These are phyloP conservation scores for Cyclargus thomasi DNA, from an alignment of 1,140 invertebrate genomes.

Conservation along the genomic window DNA sequence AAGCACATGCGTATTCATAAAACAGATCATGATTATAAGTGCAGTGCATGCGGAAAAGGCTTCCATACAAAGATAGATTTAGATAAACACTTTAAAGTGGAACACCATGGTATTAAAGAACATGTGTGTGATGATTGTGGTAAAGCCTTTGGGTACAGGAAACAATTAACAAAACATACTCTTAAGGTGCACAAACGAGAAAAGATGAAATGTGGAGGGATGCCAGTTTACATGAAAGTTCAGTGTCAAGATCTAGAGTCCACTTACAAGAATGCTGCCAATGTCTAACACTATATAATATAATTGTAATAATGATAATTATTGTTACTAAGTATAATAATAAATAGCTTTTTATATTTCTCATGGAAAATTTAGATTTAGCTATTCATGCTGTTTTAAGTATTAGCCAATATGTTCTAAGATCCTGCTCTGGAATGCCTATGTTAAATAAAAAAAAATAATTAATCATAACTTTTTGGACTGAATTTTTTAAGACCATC, in stretches of 20 bases:
- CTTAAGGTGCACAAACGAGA: constrained; percentile 70
- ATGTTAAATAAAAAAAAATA: too few species aligned
- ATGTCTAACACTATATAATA: too few species aligned
- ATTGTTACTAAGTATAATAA: too few species aligned
- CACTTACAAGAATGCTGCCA: too few species aligned
- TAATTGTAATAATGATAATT: too few species aligned
- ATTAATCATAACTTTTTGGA: too few species aligned
- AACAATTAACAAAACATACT: constrained; percentile 74
- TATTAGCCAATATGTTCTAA: too few species aligned
- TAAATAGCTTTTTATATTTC: too few species aligned
- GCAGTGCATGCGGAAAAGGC: constrained; percentile 50
- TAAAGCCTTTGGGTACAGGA: constrained; percentile 72
- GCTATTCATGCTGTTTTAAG: too few species aligned
- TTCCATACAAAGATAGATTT: constrained; percentile 54
- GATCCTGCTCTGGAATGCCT: too few species aligned
- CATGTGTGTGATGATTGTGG: constrained; percentile 71
- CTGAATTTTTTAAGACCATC: too few species aligned
- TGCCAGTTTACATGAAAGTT: constrained; percentile 37
- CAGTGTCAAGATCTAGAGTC: constrained; percentile 20
- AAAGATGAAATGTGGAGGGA: constrained; percentile 53
- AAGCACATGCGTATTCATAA: constrained; percentile 62
- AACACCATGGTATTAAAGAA: constrained; percentile 71
- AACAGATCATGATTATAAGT: constrained; percentile 52
- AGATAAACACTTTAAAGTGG: constrained; percentile 63
- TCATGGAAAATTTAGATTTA: too few species aligned